A percentile compares a stretch with the other conserved stretches of the same genome.
These are phyloP conservation scores for Acromyrmex charruanus DNA, from an alignment of 1,140 invertebrate species.

Conservation along the genomic window DNA sequence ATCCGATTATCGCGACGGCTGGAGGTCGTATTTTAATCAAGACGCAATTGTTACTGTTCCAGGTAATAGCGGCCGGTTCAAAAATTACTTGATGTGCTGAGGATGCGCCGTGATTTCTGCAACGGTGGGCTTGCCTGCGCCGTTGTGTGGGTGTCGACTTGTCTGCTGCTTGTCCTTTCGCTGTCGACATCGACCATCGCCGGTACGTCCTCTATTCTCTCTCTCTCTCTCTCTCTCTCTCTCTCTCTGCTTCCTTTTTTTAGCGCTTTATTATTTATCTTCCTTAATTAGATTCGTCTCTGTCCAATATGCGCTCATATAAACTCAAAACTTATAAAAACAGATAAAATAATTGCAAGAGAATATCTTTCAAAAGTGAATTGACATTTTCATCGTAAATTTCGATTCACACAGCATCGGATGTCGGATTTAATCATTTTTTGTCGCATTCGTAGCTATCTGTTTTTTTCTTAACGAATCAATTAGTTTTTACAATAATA, in stretches of 20 bases:
- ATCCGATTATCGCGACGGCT: constrained; percentile 18
- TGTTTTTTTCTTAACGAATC: constrained; percentile 1
- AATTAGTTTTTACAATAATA: neutral
- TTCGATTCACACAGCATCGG: neutral
- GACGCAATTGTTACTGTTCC: constrained; percentile 43
- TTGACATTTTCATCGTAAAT: neutral
- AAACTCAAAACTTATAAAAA: neutral
- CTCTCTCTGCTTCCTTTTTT: neutral
- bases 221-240: neutral
- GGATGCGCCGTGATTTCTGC: constrained; percentile 80
- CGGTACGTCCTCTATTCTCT: constrained; percentile 59
- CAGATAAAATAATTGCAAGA: neutral
- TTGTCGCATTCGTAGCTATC: neutral
- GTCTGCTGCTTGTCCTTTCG: constrained; percentile 73
- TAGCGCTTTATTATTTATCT: neutral
- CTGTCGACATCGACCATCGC: constrained; percentile 66
- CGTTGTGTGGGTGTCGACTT: constrained; percentile 80
- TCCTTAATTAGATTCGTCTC: neutral
- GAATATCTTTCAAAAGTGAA: neutral
- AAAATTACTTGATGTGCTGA: constrained; percentile 77
- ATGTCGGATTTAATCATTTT: neutral
- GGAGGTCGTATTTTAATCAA: constrained; percentile 16
- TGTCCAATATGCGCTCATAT: no score
- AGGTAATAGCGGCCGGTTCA: constrained; percentile 69
- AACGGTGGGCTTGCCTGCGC: constrained; percentile 78